A percentile compares a stretch with the other conserved stretches of the same genome.
These are phyloP conservation scores for Phymastichus coffea DNA, from an alignment of 1,140 invertebrate genomes.

Conservation along the genomic window DNA sequence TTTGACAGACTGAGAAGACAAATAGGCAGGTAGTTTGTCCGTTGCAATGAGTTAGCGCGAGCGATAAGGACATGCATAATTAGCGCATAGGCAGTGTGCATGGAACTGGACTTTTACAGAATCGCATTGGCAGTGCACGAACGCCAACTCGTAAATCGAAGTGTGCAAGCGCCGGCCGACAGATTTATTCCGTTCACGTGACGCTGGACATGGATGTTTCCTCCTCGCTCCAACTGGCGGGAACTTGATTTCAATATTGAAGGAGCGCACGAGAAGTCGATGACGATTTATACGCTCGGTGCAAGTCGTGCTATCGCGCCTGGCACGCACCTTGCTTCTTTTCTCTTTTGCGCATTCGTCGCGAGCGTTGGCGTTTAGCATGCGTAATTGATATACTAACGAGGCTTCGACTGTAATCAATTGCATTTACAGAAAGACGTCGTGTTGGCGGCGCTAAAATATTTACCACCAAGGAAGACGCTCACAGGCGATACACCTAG, in stretches of 20 bases:
- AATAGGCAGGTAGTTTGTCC: too few relatives aligned
- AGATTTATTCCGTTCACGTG: constrained; percentile 37
- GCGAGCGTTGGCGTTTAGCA: too few relatives aligned
- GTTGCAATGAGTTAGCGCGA: too few relatives aligned
- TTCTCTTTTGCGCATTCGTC: neutral
- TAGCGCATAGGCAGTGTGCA: too few relatives aligned
- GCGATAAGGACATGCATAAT: too few relatives aligned
- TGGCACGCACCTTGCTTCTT: neutral
- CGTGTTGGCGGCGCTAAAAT: neutral
- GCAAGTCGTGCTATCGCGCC: too few relatives aligned
- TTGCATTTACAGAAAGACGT: neutral
- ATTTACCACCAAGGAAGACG: neutral
- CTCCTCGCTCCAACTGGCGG: neutral
- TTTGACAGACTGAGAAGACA: too few relatives aligned
- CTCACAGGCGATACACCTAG: too few relatives aligned
- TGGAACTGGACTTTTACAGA: constrained; percentile 4
- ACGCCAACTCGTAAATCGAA: constrained; percentile 15
- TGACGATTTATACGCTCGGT: constrained; percentile 29
- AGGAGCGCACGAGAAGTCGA: constrained; percentile 38
- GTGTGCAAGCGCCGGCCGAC: too few relatives aligned
- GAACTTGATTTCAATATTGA: constrained; percentile 48
- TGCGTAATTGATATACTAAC: constrained; percentile 18
- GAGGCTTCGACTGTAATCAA: constrained; percentile 8
- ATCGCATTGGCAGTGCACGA: neutral
- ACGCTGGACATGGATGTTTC: constrained; percentile 29